A percentile compares a stretch with the other conserved stretches of the same genome.
These are phyloP conservation scores for Conopomorpha cramerella DNA, from an alignment of 1,140 invertebrate species.

Conservation along the genomic window DNA sequence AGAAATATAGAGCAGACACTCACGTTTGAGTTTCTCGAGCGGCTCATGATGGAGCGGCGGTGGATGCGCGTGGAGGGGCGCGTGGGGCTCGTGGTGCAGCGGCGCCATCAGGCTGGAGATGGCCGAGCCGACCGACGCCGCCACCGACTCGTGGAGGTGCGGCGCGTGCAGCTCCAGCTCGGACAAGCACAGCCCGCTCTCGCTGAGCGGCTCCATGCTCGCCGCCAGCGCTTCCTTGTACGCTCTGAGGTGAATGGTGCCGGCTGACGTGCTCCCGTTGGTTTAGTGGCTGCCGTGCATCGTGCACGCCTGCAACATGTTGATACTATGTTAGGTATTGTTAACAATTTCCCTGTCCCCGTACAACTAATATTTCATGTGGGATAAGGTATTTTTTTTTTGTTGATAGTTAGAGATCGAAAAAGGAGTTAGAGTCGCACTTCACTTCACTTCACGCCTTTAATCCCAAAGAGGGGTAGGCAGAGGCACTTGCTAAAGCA, in stretches of 20 bases:
- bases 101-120: conserved; percentile 70
- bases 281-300: conserved; percentile 8
- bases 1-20: conserved; percentile 36
- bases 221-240: conserved; percentile 63
- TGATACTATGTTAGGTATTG: neutral
- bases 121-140: conserved; percentile 68
- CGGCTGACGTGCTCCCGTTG: conserved; percentile 19
- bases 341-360: neutral
- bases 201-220: conserved; percentile 66
- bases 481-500: too few species aligned
- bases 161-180: conserved; percentile 65
- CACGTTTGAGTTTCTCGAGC: conserved; percentile 81
- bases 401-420: neutral
- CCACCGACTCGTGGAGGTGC: conserved; percentile 61
- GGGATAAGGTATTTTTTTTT: too few species aligned
- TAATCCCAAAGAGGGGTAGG: too few species aligned
- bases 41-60: conserved; percentile 74
- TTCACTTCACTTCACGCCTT: too few species aligned
- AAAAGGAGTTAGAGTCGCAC: neutral
- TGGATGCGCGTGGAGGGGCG: conserved; percentile 59
- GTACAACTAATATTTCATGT: too few species aligned
- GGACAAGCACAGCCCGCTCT: conserved; percentile 72
- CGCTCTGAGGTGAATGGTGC: conserved; percentile 59
- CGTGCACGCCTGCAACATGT: conserved; percentile 5
- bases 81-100: conserved; percentile 65